A percentile compares a stretch with the other conserved stretches of the same genome.
Evolutionary conservation across 2,888 invertebrate species (phyloP).

Genomic region (Lasioglossum lativentre): DNA sequence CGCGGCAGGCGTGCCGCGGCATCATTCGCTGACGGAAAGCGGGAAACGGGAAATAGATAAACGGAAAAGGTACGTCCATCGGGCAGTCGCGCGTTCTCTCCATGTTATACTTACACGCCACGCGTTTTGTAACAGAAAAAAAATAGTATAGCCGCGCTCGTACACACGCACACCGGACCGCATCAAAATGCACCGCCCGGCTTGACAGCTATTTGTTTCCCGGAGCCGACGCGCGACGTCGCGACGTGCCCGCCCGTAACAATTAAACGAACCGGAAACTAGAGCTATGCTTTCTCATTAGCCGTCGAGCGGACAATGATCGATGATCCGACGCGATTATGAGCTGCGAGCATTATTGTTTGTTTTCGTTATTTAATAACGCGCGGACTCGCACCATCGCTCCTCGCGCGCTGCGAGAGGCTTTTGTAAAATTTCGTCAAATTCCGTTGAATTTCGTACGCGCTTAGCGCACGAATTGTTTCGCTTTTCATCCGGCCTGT

Average conservation of each 20-base stretch:
- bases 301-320: slow-evolving; percentile 55
- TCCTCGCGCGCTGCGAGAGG: not conserved
- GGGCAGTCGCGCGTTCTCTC: not conserved
- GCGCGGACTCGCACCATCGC: not conserved
- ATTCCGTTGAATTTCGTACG: not conserved
- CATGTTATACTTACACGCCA: not conserved
- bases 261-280: slow-evolving; percentile 60
- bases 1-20: slow-evolving; percentile 14
- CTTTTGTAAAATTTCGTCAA: not conserved
- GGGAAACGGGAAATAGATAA: not conserved
- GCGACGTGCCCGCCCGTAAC: slow-evolving; percentile 33
- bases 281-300: slow-evolving; percentile 56
- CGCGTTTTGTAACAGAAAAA: not conserved
- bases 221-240: not conserved
- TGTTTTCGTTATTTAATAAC: not conserved
- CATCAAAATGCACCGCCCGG: slow-evolving; percentile 28
- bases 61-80: not conserved
- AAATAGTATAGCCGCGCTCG: not conserved
- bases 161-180: not conserved
- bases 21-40: slow-evolving; percentile 24
- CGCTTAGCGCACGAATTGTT: not conserved
- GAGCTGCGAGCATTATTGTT: slow-evolving; percentile 23
- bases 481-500: not conserved
- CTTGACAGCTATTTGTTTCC: slow-evolving; percentile 53
- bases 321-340: slow-evolving; percentile 42